Conservation (phyloP, 92 coral and sea anemone species). For the Epizoanthus illoricatus region DNA sequence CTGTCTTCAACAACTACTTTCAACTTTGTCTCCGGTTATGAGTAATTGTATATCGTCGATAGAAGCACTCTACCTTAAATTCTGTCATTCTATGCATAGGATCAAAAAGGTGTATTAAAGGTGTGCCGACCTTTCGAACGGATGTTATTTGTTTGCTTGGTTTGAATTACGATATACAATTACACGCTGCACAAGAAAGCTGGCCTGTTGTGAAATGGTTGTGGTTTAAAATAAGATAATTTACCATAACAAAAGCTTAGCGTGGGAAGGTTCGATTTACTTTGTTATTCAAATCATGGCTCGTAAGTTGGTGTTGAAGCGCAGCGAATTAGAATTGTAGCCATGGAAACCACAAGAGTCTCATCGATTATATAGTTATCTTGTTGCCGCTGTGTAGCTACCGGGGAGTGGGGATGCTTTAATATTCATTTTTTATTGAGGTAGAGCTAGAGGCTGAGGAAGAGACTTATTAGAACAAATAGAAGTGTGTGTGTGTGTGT, state of each 20-base stretch:
- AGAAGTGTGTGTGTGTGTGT: too few relatives aligned
- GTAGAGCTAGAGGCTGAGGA: too few relatives aligned
- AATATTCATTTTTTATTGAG: too few relatives aligned
- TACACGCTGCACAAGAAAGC: not conserved
- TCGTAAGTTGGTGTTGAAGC: not conserved
- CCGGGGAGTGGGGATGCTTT: too few relatives aligned
- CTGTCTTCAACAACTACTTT: not conserved
- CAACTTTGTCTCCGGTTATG: not conserved
- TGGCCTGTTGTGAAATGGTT: not conserved
- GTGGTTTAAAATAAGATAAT: not conserved
- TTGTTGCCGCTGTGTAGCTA: too few relatives aligned
- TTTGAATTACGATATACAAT: not conserved
- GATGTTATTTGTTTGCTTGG: not conserved
- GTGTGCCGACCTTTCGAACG: not conserved
- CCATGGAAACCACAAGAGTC: not conserved
- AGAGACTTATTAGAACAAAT: too few relatives aligned
- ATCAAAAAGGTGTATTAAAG: too few relatives aligned
- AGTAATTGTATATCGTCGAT: not conserved
- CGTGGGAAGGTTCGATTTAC: slow-evolving; percentile 2
- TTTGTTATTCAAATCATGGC: slow-evolving; percentile 26
- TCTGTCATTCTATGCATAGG: not conserved
- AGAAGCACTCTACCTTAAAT: not conserved
- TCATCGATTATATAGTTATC: too few relatives aligned
- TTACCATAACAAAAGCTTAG: slow-evolving; percentile 29
- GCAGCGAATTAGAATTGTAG: not conserved